Percentiles rank a stretch among this genome's conserved stretches.
Evolutionary conservation across 2,797 vertebrate genomes (phyloP).

Genomic region (Picus viridis): DNA sequence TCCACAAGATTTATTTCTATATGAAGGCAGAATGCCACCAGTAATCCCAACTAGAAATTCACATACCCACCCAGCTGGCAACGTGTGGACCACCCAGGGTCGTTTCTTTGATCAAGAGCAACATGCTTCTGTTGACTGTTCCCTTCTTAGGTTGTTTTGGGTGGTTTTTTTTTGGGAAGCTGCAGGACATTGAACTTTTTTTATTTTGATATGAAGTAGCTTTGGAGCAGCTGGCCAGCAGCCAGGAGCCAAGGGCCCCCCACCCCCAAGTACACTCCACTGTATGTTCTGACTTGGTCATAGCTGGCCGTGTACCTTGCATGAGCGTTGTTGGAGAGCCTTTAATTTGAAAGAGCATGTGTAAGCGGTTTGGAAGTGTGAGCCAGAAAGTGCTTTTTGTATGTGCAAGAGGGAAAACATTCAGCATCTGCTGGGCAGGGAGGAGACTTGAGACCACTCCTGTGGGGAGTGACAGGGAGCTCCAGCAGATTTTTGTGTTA

Average conservation of each 20-base stretch:
- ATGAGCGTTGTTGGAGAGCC: not conserved
- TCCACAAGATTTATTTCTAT: not conserved
- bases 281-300: not conserved
- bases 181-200: not conserved
- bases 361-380: not conserved
- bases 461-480: not conserved
- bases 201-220: not conserved
- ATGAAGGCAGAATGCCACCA: not conserved
- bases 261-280: not conserved
- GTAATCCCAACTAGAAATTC: constrained; percentile 10
- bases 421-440: not conserved
- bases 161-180: not conserved
- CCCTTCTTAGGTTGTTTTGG: not conserved
- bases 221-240: not conserved
- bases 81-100: constrained; percentile 40
- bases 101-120: constrained; percentile 20
- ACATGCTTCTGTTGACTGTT: not conserved
- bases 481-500: not conserved
- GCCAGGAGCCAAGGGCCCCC: not conserved
- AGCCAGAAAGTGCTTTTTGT: constrained; percentile 3
- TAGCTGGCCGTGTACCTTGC: not conserved
- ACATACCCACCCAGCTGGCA: constrained; percentile 20
- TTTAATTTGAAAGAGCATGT: fast-evolving
- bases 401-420: not conserved
- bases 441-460: not conserved